Conservation (phyloP, 2,888 invertebrate genomes). For the Timema cristinae region DNA sequence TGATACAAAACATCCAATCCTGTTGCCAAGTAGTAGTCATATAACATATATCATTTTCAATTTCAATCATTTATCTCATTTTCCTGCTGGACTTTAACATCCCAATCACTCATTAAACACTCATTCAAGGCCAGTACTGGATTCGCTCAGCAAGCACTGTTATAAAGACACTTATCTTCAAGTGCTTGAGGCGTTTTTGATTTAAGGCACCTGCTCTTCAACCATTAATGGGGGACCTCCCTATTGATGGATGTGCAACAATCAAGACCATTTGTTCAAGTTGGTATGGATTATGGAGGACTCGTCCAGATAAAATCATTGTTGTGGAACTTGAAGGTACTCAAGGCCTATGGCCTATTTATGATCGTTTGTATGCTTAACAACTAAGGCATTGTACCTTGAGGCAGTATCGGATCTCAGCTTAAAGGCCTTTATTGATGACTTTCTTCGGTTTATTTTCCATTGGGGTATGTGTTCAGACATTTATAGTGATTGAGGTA, state of each 20-base stretch:
- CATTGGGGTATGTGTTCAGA: too few relatives aligned
- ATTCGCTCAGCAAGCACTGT: neutral
- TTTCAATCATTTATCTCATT: too few relatives aligned
- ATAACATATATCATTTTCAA: too few relatives aligned
- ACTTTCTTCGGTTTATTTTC: neutral
- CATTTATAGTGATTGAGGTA: neutral
- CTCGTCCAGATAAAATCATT: neutral
- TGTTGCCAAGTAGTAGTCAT: too few relatives aligned
- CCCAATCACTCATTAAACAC: neutral
- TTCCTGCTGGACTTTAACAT: too few relatives aligned
- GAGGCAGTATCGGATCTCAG: neutral
- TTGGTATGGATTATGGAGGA: neutral
- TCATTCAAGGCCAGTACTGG: neutral
- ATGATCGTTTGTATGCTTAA: neutral
- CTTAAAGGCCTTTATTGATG: neutral
- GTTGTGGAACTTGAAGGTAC: neutral
- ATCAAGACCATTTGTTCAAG: neutral
- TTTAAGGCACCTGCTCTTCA: neutral
- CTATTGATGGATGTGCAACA: neutral
- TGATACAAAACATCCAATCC: too few relatives aligned
- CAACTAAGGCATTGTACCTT: neutral
- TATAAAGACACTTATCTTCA: neutral
- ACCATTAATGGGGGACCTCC: neutral
- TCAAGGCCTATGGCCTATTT: neutral
- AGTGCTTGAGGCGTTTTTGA: neutral